These are phyloP conservation scores for Ypsolopha sequella DNA, from an alignment of 2,888 invertebrate genomes.

Conservation along the genomic window DNA sequence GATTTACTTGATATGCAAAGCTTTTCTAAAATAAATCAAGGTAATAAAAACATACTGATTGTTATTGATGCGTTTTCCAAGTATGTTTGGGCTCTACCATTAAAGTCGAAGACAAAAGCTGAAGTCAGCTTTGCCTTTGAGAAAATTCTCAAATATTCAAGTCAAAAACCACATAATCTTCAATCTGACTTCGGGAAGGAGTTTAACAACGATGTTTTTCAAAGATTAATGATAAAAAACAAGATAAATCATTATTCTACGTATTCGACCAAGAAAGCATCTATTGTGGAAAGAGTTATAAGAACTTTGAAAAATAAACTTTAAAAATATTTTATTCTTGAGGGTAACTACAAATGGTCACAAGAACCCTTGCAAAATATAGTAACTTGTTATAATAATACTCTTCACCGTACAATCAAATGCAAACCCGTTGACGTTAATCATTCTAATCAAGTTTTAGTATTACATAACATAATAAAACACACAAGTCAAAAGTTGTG, in stretches of 20 bases:
- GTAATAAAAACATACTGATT: not conserved
- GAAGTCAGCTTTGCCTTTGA: no score
- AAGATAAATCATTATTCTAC: constrained; percentile 3
- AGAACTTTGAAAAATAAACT: constrained; percentile 9
- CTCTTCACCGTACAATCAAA: not conserved
- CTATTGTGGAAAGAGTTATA: constrained; percentile 11
- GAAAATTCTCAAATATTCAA: no score
- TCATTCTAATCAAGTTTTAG: not conserved
- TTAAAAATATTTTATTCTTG: constrained; percentile 6
- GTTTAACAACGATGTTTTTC: no score
- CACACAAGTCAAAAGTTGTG: not conserved
- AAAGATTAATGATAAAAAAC: no score
- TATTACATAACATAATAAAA: not conserved
- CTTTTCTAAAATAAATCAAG: not conserved
- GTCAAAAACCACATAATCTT: no score
- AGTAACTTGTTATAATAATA: not conserved
- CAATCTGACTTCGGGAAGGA: no score
- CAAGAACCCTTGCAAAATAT: not conserved
- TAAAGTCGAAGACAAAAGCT: no score
- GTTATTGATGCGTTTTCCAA: constrained; percentile 3
- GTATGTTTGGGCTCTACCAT: no score
- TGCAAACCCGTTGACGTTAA: not conserved
- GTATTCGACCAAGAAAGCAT: constrained; percentile 1
- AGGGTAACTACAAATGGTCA: constrained; percentile 8
- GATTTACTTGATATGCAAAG: constrained; percentile 1